Percentiles rank a stretch among this genome's conserved stretches.
Conservation (phyloP, 2,113 vertebrate species). For the Microtus oregoni region DNA sequence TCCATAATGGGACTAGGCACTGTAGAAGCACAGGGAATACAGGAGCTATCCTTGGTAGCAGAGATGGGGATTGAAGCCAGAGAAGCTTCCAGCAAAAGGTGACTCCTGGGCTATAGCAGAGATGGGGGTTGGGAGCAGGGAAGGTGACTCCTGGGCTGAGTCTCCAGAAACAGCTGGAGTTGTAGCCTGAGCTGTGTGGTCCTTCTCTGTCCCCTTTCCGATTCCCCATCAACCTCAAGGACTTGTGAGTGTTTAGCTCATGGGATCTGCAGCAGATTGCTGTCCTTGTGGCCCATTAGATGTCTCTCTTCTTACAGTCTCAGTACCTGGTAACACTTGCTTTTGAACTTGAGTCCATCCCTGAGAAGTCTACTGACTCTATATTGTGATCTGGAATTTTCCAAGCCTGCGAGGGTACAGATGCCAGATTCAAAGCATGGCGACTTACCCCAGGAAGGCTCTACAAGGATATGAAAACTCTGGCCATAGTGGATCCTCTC, state of each 20-base stretch:
- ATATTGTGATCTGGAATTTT: not conserved
- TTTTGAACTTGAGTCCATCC: not conserved
- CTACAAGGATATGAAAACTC: not conserved
- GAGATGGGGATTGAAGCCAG: not conserved
- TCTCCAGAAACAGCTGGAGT: not conserved
- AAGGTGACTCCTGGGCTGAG: not conserved
- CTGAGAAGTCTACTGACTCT: not conserved
- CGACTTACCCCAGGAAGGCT: not conserved
- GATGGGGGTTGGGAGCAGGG: not conserved
- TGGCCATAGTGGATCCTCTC: not conserved
- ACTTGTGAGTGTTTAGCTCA: not conserved
- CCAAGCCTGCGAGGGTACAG: not conserved
- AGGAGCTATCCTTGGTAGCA: not conserved
- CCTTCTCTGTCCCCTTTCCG: not conserved
- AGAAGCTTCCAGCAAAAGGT: not conserved
- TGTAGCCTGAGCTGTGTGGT: not conserved
- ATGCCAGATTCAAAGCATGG: not conserved
- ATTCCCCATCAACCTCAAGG: not conserved
- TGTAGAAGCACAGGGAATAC: not conserved
- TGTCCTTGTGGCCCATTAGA: rapidly evolving
- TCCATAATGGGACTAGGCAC: not conserved
- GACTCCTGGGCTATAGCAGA: no score
- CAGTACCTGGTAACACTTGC: not conserved
- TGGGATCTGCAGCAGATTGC: not conserved
- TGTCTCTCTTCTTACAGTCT: not conserved